Evolutionary conservation across 2,888 invertebrate genomes (phyloP).

Genomic region (Erebia aethiops): DNA sequence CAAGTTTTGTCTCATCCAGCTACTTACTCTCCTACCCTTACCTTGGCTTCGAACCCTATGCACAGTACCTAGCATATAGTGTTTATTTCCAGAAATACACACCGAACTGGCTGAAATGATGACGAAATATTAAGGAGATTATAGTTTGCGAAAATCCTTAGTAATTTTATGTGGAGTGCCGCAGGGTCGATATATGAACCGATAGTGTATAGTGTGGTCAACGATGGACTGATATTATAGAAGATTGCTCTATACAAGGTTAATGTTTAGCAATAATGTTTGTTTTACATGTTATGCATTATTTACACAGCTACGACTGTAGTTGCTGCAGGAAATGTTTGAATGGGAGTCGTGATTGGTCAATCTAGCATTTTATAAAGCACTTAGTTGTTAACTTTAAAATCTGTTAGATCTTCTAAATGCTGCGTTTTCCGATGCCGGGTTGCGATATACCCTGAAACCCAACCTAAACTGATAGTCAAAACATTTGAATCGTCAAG

Average conservation of each 20-base stretch:
- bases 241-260: slow-evolving; percentile 19
- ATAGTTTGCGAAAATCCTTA: slow-evolving; percentile 8
- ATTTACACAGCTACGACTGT: neutral
- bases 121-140: neutral
- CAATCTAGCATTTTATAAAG: neutral
- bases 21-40: too few species aligned
- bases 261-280: slow-evolving; percentile 15
- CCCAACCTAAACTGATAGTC: too few species aligned
- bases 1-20: too few species aligned
- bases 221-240: slow-evolving; percentile 37
- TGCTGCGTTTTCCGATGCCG: too few species aligned
- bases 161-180: slow-evolving; percentile 37
- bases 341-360: slow-evolving; percentile 6
- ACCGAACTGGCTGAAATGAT: too few species aligned
- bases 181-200: slow-evolving; percentile 37
- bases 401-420: too few species aligned
- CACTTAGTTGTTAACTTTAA: neutral
- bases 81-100: too few species aligned
- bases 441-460: too few species aligned
- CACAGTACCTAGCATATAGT: too few species aligned
- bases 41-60: too few species aligned
- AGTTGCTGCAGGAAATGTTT: slow-evolving; percentile 7
- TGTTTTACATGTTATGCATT: slow-evolving; percentile 12
- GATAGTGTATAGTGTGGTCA: slow-evolving; percentile 34
- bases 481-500: too few species aligned